These are phyloP conservation scores for Carcharodon carcharias DNA, from an alignment of 2,797 vertebrate genomes.

Conservation along the genomic window DNA sequence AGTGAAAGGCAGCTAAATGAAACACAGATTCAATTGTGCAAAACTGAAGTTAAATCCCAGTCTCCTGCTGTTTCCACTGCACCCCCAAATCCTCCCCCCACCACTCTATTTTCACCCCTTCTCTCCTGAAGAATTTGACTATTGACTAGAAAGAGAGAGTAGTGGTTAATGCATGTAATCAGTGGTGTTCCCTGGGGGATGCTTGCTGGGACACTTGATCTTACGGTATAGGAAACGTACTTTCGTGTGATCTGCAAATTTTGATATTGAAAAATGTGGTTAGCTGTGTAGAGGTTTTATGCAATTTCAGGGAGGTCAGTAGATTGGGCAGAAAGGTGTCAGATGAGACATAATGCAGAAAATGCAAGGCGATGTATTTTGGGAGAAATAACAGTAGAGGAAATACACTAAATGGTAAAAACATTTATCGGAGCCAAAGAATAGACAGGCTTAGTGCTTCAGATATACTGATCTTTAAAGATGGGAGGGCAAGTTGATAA, in stretches of 20 bases:
- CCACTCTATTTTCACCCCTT: neutral
- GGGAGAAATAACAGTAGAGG: neutral
- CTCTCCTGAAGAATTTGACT: neutral
- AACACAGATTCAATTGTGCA: conserved; percentile 6
- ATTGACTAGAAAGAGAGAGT: neutral
- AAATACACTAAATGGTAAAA: neutral
- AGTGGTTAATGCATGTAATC: neutral
- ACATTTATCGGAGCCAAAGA: neutral
- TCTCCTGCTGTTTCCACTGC: neutral
- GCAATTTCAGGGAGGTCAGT: neutral
- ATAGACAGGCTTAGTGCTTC: neutral
- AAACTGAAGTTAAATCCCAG: neutral
- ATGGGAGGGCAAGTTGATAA: neutral
- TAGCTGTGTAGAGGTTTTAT: neutral
- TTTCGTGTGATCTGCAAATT: neutral
- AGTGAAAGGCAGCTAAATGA: conserved; percentile 21
- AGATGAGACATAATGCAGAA: neutral
- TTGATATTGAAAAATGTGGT: neutral
- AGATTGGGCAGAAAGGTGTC: neutral
- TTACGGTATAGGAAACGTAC: neutral
- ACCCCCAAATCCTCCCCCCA: too few relatives aligned
- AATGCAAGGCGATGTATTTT: neutral
- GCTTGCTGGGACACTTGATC: neutral
- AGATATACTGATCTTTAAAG: neutral
- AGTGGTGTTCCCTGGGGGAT: neutral